These are phyloP conservation scores for Gadopsis marmoratus DNA, from an alignment of 2,797 vertebrate species.

Conservation along the genomic window DNA sequence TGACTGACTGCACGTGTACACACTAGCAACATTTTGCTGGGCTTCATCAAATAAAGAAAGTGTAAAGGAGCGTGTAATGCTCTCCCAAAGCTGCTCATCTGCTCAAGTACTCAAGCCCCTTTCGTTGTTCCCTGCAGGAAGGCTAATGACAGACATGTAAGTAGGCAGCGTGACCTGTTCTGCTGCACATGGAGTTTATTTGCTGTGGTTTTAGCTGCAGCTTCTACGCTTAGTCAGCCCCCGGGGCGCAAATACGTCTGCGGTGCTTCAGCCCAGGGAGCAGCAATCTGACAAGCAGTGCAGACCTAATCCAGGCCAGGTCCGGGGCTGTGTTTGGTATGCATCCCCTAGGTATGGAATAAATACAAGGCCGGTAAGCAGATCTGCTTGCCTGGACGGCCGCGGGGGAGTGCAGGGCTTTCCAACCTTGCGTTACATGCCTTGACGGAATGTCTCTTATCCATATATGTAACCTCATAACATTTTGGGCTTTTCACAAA, in stretches of 20 bases:
- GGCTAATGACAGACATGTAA: slow-evolving; percentile 77
- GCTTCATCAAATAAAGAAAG: slow-evolving; percentile 45
- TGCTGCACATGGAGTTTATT: slow-evolving; percentile 80
- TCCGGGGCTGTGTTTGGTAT: slow-evolving; percentile 86
- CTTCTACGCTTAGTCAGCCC: slow-evolving; percentile 57
- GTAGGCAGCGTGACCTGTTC: slow-evolving; percentile 78
- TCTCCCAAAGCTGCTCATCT: slow-evolving; percentile 64
- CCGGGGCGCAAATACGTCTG: slow-evolving; percentile 70
- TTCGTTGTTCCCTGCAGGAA: slow-evolving; percentile 62
- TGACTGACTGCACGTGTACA: neutral
- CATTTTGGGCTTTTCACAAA: slow-evolving; percentile 79
- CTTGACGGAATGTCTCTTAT: slow-evolving; percentile 79
- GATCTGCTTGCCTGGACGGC: slow-evolving; percentile 69
- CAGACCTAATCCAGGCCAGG: slow-evolving; percentile 83
- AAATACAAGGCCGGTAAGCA: slow-evolving; percentile 77
- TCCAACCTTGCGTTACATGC: slow-evolving; percentile 62
- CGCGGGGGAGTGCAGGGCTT: slow-evolving; percentile 59
- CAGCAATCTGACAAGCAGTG: slow-evolving; percentile 81
- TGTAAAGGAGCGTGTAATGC: slow-evolving; percentile 42
- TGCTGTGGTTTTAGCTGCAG: slow-evolving; percentile 72
- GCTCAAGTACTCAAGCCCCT: slow-evolving; percentile 59
- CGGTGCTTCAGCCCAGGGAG: slow-evolving; percentile 73
- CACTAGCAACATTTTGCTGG: neutral
- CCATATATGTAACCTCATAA: slow-evolving; percentile 82
- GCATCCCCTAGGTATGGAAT: slow-evolving; percentile 85